Evolutionary conservation across 2,888 invertebrate genomes (phyloP).

Genomic region (Hirtodrosophila duncani): DNA sequence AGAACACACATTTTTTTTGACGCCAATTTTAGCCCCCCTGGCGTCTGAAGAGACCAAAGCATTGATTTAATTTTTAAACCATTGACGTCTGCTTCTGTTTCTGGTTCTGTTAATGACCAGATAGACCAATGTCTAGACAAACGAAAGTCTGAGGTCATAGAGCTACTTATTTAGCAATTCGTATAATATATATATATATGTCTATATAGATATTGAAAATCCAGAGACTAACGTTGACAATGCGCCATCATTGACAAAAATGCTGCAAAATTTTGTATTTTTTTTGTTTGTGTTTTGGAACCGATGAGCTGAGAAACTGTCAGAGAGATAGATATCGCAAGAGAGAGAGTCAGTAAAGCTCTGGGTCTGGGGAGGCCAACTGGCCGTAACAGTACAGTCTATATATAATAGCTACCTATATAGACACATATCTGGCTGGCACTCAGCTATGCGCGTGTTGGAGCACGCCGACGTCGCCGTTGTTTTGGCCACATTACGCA

Average conservation of each 20-base stretch:
- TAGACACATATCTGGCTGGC: constrained; percentile 9
- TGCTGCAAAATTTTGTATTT: constrained; percentile 22
- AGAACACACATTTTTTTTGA: no score
- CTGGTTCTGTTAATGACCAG: constrained; percentile 41
- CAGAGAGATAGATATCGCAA: no score
- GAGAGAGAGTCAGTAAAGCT: no score
- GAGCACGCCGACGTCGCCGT: constrained; percentile 37
- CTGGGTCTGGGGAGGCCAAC: constrained; percentile 67
- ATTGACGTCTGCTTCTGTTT: constrained; percentile 63
- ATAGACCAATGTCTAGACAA: constrained; percentile 66
- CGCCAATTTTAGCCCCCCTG: constrained; percentile 27
- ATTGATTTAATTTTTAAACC: constrained; percentile 24
- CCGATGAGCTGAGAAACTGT: constrained; percentile 12
- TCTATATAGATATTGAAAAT: constrained; percentile 10
- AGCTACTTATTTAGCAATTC: constrained; percentile 29
- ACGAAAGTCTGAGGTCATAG: constrained; percentile 62
- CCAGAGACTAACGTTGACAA: constrained; percentile 25
- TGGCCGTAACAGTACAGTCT: constrained; percentile 18
- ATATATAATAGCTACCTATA: constrained; percentile 11
- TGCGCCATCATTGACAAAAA: constrained; percentile 48
- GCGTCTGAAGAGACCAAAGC: constrained; percentile 30
- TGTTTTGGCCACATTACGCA: constrained; percentile 70
- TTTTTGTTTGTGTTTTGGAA: constrained; percentile 28
- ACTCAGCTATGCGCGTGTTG: no score
- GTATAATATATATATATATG: not conserved